phyloP scores from a whole-genome alignment of 2,888 invertebrate species.

The Trachelus tabidus region DNA sequence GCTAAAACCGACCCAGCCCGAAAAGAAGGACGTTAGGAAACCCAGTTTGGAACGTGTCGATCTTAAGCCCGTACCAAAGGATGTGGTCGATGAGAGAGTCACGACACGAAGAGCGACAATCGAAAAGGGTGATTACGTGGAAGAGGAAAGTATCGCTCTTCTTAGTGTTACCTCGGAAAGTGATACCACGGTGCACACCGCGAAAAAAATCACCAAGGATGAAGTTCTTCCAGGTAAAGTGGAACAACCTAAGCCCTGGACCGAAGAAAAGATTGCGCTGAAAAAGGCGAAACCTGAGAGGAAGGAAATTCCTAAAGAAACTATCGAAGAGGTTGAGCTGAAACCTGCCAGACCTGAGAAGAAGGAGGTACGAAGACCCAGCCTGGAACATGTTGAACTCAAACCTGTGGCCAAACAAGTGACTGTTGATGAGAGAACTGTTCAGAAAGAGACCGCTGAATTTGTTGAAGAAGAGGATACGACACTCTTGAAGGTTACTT shows the following conservation, averaged over 20 bases:
- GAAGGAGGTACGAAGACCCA: conserved; percentile 46
- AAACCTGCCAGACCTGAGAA: conserved; percentile 70
- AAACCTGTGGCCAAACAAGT: conserved; percentile 39
- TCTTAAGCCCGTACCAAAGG: conserved; percentile 19
- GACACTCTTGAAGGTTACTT: conserved; percentile 8
- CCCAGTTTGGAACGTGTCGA: conserved; percentile 31
- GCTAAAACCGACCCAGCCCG: conserved; percentile 27
- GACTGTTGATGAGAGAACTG: conserved; percentile 27
- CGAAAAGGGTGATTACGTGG: conserved; percentile 32
- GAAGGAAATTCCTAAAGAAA: conserved; percentile 63
- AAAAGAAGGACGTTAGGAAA: conserved; percentile 24
- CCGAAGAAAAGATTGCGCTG: conserved; percentile 72
- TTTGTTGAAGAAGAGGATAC: conserved; percentile 33
- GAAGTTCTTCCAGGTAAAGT: conserved; percentile 22
- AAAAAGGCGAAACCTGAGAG: conserved; percentile 66
- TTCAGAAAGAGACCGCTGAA: conserved; percentile 5
- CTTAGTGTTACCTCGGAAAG: conserved; percentile 23
- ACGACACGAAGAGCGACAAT: conserved; percentile 17
- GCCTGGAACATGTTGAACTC: conserved; percentile 42
- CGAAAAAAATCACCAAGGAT: conserved; percentile 29
- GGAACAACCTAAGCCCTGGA: conserved; percentile 69
- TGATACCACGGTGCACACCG: conserved; percentile 25
- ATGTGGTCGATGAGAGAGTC: conserved; percentile 26
- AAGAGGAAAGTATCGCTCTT: conserved; percentile 43
- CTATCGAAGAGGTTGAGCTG: conserved; percentile 67